Evolutionary conservation across 2,113 vertebrate species (phyloP).

Genomic region (Narcine bancroftii): DNA sequence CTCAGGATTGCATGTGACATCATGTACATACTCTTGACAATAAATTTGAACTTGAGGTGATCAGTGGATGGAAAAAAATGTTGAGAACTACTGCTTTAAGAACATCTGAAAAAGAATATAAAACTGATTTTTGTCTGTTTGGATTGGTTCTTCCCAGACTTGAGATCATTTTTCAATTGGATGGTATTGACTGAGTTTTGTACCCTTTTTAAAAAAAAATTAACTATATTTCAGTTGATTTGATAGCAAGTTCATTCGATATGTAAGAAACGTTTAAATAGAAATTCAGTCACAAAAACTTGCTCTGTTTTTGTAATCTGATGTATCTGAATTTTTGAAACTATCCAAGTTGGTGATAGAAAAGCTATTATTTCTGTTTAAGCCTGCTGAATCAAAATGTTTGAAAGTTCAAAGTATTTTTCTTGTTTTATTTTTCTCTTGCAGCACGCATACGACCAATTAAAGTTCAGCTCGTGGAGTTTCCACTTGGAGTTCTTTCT

Average conservation of each 20-base stretch:
- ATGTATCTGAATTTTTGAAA: neutral
- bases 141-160: neutral
- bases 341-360: neutral
- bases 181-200: neutral
- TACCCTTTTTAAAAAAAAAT: too few relatives aligned
- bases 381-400: neutral
- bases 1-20: too few relatives aligned
- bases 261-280: neutral
- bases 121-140: neutral
- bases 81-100: too few relatives aligned
- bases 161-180: neutral
- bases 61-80: too few relatives aligned
- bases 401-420: neutral
- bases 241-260: neutral
- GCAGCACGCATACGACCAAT: conserved; percentile 8
- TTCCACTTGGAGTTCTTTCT: neutral
- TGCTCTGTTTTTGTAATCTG: neutral
- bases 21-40: too few relatives aligned
- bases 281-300: neutral
- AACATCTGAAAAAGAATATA: too few relatives aligned
- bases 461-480: neutral
- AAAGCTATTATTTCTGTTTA: neutral
- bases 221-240: neutral
- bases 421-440: neutral
- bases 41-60: too few relatives aligned